phyloP scores from a whole-genome alignment of 2,113 vertebrate genomes.

The Jaculus jaculus region DNA sequence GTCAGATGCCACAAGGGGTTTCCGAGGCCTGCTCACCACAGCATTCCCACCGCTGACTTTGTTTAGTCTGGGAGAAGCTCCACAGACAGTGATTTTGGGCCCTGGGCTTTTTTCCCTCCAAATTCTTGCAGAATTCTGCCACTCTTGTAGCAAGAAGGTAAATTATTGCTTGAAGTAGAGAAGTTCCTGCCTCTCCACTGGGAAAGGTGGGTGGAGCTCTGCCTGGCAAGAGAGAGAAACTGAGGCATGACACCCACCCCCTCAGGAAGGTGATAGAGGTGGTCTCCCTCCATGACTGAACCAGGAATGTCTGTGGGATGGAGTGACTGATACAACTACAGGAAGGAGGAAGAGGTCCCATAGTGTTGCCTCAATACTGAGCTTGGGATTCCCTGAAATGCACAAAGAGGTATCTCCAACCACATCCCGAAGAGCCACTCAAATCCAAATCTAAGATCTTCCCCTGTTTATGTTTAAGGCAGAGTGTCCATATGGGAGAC shows the following conservation, averaged over 20 bases:
- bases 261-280: background rate
- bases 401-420: background rate
- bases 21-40: accelerated
- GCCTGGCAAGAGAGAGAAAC: accelerated
- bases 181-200: accelerated
- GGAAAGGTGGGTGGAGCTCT: background rate
- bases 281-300: background rate
- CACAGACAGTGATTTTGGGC: slow-evolving; percentile 9
- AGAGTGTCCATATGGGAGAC: accelerated
- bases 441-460: accelerated
- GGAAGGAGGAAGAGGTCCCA: background rate
- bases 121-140: slow-evolving; percentile 9
- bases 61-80: slow-evolving; percentile 66
- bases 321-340: background rate
- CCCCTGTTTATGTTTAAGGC: accelerated
- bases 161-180: background rate
- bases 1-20: background rate
- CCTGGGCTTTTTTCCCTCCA: background rate
- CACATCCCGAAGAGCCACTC: accelerated
- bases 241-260: accelerated
- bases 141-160: background rate
- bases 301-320: accelerated
- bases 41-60: slow-evolving; percentile 47
- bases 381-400: accelerated
- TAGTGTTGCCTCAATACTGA: background rate